These are phyloP conservation scores for Drosophila affinis DNA, from an alignment of 2,888 invertebrate species.

Conservation along the genomic window DNA sequence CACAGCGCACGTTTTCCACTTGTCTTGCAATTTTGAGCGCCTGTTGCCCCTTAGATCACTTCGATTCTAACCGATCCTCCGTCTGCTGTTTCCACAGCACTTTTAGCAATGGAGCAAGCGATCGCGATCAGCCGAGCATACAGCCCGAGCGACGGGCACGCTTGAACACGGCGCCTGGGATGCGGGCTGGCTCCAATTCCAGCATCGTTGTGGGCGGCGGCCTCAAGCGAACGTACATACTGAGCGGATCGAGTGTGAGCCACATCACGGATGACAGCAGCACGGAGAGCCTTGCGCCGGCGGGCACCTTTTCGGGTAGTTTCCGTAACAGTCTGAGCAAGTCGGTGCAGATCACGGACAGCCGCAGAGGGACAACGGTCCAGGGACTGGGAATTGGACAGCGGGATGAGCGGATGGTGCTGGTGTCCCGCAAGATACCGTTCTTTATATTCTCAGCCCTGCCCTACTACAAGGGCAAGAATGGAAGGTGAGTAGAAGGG, in stretches of 20 bases:
- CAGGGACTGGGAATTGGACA: constrained; percentile 87
- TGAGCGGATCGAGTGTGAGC: constrained; percentile 79
- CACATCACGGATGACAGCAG: constrained; percentile 87
- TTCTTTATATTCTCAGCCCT: constrained; percentile 94
- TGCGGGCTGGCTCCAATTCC: constrained; percentile 61
- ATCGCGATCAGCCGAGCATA: constrained; percentile 62
- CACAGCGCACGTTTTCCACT: constrained; percentile 40
- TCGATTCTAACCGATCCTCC: constrained; percentile 38
- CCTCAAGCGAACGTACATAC: constrained; percentile 77
- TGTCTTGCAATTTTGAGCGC: constrained; percentile 63
- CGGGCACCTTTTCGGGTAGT: constrained; percentile 64
- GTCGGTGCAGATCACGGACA: constrained; percentile 84
- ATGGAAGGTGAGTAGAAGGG: constrained; percentile 85
- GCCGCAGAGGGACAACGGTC: constrained; percentile 67
- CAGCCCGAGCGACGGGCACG: constrained; percentile 81
- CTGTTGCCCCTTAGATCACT: constrained; percentile 64
- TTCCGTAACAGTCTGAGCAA: constrained; percentile 74
- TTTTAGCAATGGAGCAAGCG: constrained; percentile 83
- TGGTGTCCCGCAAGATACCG: constrained; percentile 91
- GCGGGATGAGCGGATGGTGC: constrained; percentile 89
- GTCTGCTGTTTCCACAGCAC: constrained; percentile 83
- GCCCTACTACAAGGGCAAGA: constrained; percentile 90
- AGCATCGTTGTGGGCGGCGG: constrained; percentile 61
- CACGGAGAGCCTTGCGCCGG: constrained; percentile 90
- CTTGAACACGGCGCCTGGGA: constrained; percentile 82